These are phyloP conservation scores for Rhincodon typus DNA, from an alignment of 2,797 vertebrate genomes.

Conservation along the genomic window DNA sequence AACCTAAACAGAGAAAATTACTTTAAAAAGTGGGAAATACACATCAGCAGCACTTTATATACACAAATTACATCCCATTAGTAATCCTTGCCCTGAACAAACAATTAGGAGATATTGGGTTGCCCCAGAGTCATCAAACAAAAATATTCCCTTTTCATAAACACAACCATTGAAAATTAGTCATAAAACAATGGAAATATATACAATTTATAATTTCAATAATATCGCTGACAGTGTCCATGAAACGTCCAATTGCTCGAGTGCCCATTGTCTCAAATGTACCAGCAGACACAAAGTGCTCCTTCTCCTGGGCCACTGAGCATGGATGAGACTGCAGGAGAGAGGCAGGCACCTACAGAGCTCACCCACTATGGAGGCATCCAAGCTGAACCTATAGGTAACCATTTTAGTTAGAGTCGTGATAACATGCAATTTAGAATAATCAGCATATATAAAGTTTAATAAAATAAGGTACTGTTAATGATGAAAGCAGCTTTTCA, in stretches of 20 bases:
- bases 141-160: neutral
- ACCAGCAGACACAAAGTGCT: neutral
- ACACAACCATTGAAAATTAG: neutral
- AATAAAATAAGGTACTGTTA: neutral
- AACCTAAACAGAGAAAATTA: neutral
- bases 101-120: neutral
- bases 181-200: neutral
- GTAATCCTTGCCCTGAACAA: neutral
- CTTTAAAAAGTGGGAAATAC: neutral
- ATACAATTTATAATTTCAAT: neutral
- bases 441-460: neutral
- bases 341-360: neutral
- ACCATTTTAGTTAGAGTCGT: neutral
- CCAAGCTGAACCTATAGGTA: neutral
- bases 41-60: neutral
- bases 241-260: neutral
- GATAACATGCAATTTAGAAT: neutral
- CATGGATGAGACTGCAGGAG: neutral
- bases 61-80: neutral
- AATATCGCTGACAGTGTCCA: neutral
- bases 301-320: neutral
- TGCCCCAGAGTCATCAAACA: neutral
- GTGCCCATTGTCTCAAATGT: neutral
- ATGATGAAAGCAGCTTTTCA: neutral
- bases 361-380: neutral